Conservation (phyloP, 2,888 invertebrate species). For the Crocallis elinguaria region DNA sequence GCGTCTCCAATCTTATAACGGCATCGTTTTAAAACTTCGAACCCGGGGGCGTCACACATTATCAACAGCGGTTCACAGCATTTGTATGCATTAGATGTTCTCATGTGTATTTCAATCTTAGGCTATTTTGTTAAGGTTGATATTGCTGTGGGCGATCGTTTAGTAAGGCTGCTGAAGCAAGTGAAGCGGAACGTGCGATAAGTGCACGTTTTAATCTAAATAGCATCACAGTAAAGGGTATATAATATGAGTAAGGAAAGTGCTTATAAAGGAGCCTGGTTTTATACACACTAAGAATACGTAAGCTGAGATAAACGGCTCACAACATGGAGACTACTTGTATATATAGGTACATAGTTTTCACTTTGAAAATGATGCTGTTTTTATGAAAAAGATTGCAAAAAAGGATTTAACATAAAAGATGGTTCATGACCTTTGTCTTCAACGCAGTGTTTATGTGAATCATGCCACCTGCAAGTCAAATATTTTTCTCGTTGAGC, state of each 20-base stretch:
- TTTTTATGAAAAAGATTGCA: too few relatives aligned
- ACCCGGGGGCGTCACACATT: conserved; percentile 14
- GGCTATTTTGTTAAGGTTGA: conserved; percentile 11
- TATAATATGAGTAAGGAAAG: neutral
- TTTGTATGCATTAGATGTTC: conserved; percentile 67
- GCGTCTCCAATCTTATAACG: conserved; percentile 43
- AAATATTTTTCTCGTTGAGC: too few relatives aligned
- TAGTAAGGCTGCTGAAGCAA: conserved; percentile 22
- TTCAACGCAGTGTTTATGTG: too few relatives aligned
- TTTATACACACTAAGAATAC: neutral
- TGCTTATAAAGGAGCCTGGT: neutral
- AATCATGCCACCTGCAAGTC: too few relatives aligned
- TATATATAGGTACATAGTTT: too few relatives aligned
- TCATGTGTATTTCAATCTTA: conserved; percentile 46
- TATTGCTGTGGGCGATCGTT: conserved; percentile 7
- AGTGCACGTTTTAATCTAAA: conserved; percentile 78
- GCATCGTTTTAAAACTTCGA: conserved; percentile 57
- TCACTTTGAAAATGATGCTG: too few relatives aligned
- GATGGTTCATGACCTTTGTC: too few relatives aligned
- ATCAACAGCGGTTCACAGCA: conserved; percentile 53
- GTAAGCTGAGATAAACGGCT: neutral
- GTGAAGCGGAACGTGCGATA: conserved; percentile 61
- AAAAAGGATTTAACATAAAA: too few relatives aligned
- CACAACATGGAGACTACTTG: too few relatives aligned
- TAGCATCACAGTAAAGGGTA: conserved; percentile 63